Percentiles rank a stretch among this genome's conserved stretches.
Conservation (phyloP, 30 jellyfish, hydroid and myxozoan genomes). For the Hydractinia echinata region DNA sequence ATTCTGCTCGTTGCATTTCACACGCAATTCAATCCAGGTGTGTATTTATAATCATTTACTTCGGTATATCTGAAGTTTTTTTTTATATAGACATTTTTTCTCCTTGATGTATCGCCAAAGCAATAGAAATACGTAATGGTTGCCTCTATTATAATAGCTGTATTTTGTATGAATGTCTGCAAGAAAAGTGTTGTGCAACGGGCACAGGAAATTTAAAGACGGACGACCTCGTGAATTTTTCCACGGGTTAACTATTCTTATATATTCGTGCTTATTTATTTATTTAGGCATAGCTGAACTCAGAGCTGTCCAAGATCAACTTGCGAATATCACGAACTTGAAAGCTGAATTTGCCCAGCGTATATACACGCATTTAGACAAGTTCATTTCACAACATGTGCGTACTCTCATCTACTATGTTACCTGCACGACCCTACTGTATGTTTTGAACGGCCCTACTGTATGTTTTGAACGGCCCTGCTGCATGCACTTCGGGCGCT, state of each 20-base stretch:
- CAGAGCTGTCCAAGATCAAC: slow-evolving; percentile 81
- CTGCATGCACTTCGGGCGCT: no score
- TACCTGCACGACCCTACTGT: no score
- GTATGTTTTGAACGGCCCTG: no score
- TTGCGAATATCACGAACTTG: slow-evolving; percentile 42
- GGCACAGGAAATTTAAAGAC: no score
- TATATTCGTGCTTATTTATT: not conserved
- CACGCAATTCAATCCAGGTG: slow-evolving; percentile 84
- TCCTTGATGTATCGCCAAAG: no score
- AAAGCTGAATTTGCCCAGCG: slow-evolving; percentile 81
- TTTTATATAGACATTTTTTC: no score
- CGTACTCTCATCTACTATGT: not conserved
- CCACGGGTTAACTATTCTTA: no score
- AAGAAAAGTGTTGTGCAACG: no score
- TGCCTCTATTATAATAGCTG: no score
- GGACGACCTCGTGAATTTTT: no score
- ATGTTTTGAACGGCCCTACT: no score
- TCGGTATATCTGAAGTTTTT: not conserved
- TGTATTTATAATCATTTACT: not conserved
- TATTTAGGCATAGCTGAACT: slow-evolving; percentile 74
- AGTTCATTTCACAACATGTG: slow-evolving; percentile 78
- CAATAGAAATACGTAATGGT: not conserved
- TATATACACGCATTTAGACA: slow-evolving; percentile 70
- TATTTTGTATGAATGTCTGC: no score
- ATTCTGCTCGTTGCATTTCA: slow-evolving; percentile 82